Evolutionary conservation across 1,140 invertebrate genomes (phyloP).

Genomic region (Danaus plexippus): DNA sequence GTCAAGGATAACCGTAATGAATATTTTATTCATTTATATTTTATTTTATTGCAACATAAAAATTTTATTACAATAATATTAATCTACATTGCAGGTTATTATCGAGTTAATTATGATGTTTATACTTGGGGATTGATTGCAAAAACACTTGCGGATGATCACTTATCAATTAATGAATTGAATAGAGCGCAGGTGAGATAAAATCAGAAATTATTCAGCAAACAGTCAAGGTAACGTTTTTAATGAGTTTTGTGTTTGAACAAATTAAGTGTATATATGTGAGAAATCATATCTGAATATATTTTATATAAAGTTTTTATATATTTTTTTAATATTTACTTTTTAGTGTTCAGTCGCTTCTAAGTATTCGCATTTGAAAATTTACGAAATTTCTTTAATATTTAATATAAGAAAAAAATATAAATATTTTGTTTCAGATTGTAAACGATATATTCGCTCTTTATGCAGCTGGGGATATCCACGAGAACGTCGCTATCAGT

Average conservation of each 20-base stretch:
- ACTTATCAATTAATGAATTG: conserved; percentile 73
- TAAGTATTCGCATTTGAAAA: too few species aligned
- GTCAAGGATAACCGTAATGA: too few species aligned
- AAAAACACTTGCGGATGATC: conserved; percentile 65
- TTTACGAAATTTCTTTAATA: too few species aligned
- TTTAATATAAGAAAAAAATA: neutral
- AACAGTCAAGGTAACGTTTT: too few species aligned
- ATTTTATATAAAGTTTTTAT: too few species aligned
- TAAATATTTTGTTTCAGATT: conserved; percentile 57
- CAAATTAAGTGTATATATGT: too few species aligned
- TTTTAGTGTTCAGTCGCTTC: too few species aligned
- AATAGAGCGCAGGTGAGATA: conserved; percentile 80
- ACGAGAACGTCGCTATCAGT: conserved; percentile 68
- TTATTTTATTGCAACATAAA: neutral
- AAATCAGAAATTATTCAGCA: too few species aligned
- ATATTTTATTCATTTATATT: too few species aligned
- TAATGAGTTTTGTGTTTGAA: too few species aligned
- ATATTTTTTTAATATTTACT: too few species aligned
- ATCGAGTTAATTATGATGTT: conserved; percentile 84
- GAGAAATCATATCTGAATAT: too few species aligned
- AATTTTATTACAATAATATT: conserved; percentile 3
- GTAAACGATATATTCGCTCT: conserved; percentile 84
- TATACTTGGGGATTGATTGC: conserved; percentile 77
- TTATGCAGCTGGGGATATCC: conserved; percentile 59
- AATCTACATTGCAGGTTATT: conserved; percentile 76